Evolutionary conservation across 2,888 invertebrate genomes (phyloP), one percentile per base, ranked within the genome.

Genomic region (Eristalis arbustorum): DNA sequence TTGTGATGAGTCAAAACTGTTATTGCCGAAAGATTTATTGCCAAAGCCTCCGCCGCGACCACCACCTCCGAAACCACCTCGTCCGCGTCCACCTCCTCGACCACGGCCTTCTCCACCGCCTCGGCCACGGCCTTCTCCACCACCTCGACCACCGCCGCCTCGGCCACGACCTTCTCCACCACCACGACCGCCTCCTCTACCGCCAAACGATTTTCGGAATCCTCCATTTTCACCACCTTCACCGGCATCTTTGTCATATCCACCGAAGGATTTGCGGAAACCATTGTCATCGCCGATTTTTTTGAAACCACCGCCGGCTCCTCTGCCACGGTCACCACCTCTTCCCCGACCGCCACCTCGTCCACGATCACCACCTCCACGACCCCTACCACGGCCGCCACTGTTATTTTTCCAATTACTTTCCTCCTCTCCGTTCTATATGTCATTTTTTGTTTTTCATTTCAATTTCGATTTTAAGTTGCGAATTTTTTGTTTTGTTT

Each of bases 1-100:
- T 56, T 90, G 89, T 88, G 66, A 92, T 90, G 93, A 92, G 25
- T 93, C 95, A 89, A 95, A 96, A 91, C 95, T 95, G 90, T 95
- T 94, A 90, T 95, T 95, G 89, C 94, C 94, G 61, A 91, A 92
- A 13, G 90, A 89, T 88, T 89, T 90, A 66, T 91, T 90, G n/a
- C 90, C 90, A 1, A 92, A 91, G n/a, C 90, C 90, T 31, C 91
- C 89, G 14, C 89, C 88, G 64, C 90, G 88, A 77, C 90, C 89
- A 68, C 91, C 89, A 79, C 90, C 90, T 82, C 92, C 93, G 90
- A 89, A 90, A 72, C 91, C 91, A 0, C 91, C 90, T 3, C 87
- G 59, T 18, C 92, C 90, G 74, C 92, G 91, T 76, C 91, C 89
- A 78, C 92, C 93, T 91, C 90, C 90, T 88, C 90, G 34, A 89